Evolutionary conservation across 1,140 invertebrate species (phyloP), one percentile per base, ranked within the genome.

Genomic region (Batillaria attramentaria): DNA sequence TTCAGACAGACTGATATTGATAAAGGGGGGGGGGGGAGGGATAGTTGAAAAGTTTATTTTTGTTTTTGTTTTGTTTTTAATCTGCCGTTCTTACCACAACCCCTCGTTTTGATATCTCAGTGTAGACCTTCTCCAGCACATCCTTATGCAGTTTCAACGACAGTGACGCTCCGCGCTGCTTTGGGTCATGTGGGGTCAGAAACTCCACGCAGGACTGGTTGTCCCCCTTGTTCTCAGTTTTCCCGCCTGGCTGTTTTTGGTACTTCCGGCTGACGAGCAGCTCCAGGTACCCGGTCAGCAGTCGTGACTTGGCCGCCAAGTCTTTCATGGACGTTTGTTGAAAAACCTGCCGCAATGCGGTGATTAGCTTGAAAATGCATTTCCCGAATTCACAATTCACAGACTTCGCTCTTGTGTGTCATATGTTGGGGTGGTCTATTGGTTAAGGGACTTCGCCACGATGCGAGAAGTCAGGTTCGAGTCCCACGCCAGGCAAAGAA

Each of bases 271-370:
- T 82, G 1, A 93, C 80, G 24, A 93, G 88, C 37, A 86, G 83
- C 84, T 94, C 93, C 42, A 94, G 79, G 83, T 94, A 94, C 0
- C 91, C 93, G 3, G 93, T 94, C n/a, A 94, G 82, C 31, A 93
- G 84, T 74, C 85, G 87, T 28, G 93, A 93, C 81, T 93, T 93
- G 24, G 85, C 82, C 16, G 90, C 74, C 10, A 94, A 78, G 28
- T 91, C 87, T 42, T 90, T 84, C 84, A 93, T 91, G 0, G 87
- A 86, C 0, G 92, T 92, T 84, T 93, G 90, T 33, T 91, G 90
- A 82, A 92, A 93, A 42, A 93, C 90, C 93, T 93, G 83, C 57
- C 8, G 24, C 16, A 35, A n/a, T n/a, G n/a, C n/a, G n/a, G n/a
- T n/a, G n/a, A n/a, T n/a, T n/a, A n/a, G n/a, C n/a, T n/a, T n/a